Percentiles rank a stretch among this genome's conserved stretches.
phyloP scores from a whole-genome alignment of 2,113 vertebrate species.

The Vidua chalybeata region DNA sequence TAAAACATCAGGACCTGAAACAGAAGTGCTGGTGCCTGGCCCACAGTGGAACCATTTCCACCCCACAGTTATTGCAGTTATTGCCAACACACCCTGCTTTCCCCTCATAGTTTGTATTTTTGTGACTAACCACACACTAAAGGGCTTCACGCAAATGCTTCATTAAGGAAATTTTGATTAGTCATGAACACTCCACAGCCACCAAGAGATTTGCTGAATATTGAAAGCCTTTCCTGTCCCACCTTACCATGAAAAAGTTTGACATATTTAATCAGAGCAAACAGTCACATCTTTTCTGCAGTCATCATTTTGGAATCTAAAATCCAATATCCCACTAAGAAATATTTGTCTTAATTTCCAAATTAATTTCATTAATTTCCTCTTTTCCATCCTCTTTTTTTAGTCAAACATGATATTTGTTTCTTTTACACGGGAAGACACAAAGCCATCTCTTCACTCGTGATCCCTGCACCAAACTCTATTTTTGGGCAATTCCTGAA shows the following conservation, averaged over 20 bases:
- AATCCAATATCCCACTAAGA: not conserved
- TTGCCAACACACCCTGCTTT: not conserved
- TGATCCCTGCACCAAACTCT: not conserved
- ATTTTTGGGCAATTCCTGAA: not conserved
- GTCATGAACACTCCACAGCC: not conserved
- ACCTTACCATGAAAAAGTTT: not conserved
- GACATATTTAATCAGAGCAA: not conserved
- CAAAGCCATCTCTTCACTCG: not conserved
- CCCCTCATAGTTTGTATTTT: not conserved
- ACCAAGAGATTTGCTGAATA: not conserved
- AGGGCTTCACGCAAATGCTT: not conserved
- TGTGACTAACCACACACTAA: not conserved
- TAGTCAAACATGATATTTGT: not conserved
- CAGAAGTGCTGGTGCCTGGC: not conserved
- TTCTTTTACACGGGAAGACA: not conserved
- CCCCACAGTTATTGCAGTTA: not conserved
- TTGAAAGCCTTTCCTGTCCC: not conserved
- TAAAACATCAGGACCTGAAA: not conserved
- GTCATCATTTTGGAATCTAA: not conserved
- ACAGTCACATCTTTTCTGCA: rapidly evolving
- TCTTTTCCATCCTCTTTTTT: not conserved
- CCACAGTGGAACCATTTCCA: not conserved
- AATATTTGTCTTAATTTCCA: not conserved
- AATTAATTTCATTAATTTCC: not conserved
- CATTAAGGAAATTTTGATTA: slow-evolving; percentile 10